Conservation (phyloP, 2,113 vertebrate genomes). For the Burhinus oedicnemus region DNA sequence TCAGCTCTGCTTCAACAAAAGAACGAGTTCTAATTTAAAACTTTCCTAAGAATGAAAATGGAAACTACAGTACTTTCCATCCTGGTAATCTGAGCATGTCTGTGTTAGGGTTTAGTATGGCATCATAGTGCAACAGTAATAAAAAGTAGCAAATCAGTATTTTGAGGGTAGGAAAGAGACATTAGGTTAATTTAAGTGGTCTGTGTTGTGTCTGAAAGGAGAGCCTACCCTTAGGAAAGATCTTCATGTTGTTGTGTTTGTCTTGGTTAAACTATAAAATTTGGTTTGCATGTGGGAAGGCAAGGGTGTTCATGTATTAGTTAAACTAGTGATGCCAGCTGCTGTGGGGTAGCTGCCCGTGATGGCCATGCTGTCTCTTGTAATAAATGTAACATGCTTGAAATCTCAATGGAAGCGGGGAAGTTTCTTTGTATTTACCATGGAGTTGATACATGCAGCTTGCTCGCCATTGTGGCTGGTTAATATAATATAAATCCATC, state of each 20-base stretch:
- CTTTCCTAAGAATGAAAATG: neutral
- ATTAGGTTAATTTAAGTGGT: neutral
- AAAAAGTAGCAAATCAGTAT: neutral
- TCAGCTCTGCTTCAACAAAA: neutral
- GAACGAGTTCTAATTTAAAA: neutral
- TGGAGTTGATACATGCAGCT: neutral
- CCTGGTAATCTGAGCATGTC: neutral
- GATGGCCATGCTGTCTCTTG: neutral
- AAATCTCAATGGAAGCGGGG: neutral
- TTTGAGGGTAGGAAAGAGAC: neutral
- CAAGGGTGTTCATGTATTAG: neutral
- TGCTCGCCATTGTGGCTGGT: rapidly evolving
- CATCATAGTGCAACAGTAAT: neutral
- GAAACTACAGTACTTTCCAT: neutral
- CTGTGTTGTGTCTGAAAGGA: neutral
- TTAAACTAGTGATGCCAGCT: neutral
- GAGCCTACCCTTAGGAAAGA: neutral
- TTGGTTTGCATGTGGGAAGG: neutral
- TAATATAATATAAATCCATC: neutral
- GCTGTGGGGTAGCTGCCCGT: neutral
- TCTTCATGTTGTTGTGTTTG: neutral
- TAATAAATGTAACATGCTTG: neutral
- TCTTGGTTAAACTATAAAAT: neutral
- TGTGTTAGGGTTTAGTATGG: neutral
- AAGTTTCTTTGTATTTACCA: neutral